Evolutionary conservation across 2,113 vertebrate species (phyloP).

Genomic region (Corythoichthys haematopterus): DNA sequence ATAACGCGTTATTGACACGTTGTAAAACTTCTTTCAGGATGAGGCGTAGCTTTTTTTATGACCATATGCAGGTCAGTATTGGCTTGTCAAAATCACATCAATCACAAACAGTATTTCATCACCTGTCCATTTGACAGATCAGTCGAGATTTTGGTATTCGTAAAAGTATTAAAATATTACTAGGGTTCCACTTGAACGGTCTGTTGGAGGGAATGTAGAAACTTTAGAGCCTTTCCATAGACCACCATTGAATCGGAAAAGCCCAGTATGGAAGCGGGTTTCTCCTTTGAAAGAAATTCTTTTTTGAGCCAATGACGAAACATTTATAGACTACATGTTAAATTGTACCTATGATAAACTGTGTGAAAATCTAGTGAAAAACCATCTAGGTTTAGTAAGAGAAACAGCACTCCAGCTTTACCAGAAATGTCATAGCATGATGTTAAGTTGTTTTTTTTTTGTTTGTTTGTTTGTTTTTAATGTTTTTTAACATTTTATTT

Average conservation of each 20-base stretch:
- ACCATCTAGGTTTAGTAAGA: background rate
- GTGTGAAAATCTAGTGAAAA: background rate
- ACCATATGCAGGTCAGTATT: background rate
- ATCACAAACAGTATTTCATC: background rate
- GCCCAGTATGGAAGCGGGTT: slow-evolving; percentile 23
- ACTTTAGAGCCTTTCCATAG: slow-evolving; percentile 16
- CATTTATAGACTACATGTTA: slow-evolving; percentile 12
- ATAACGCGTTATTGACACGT: background rate
- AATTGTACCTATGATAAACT: slow-evolving; percentile 6
- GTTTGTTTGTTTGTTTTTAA: background rate
- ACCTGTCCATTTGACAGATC: background rate
- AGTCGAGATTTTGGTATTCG: background rate
- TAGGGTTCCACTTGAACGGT: slow-evolving; percentile 32
- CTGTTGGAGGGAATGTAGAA: slow-evolving; percentile 24
- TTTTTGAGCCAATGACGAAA: slow-evolving; percentile 15
- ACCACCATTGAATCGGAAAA: slow-evolving; percentile 14
- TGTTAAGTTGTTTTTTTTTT: background rate
- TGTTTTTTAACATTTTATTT: background rate
- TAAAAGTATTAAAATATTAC: slow-evolving; percentile 4
- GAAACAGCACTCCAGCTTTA: background rate
- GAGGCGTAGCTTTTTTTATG: background rate
- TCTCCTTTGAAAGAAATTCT: slow-evolving; percentile 7
- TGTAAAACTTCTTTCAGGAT: background rate
- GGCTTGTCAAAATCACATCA: background rate
- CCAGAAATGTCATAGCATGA: background rate